Base-by-base conservation (phyloP, 1,140 invertebrate genomes). In the Drosophila rhopaloa region DNA sequence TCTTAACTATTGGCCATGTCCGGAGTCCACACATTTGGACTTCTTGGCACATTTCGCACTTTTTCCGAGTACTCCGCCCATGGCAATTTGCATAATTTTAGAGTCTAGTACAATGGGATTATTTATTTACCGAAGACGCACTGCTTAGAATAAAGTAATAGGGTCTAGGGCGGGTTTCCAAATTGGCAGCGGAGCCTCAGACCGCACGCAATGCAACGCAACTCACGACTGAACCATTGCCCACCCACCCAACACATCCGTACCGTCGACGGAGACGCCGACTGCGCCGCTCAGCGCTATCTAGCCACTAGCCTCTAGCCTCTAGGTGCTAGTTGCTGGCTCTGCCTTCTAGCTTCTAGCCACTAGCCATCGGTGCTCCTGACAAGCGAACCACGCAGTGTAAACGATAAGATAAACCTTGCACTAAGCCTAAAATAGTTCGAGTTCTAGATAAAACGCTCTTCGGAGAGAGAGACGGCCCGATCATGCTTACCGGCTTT, bases 141-240 rank as follows among this genome's bases (percentile, higher is more conserved):
- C 66, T 55, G 29, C 38, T 54, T 27, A 41, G 16, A 16, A 4
- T 27, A 37, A 19, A 9, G 5, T 37, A 37, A 35, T 71, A 11
- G 27, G 14, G 38, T 37, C 37, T 71, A 37, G 47, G 54, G 29
- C 40, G 38, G 40, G 35, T 58, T 54, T 32, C 47, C 37, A 55
- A 58, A 43, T 43, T n/a, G 51, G 37, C 65, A 50, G 43, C 68
- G 53, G 40, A 46, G 19, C 47, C 61, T 54, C 41, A 32, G 48
- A 88, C 83, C 76, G 72, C 67, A 83, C 84, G 71, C 71, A 88
- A 79, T 77, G 79, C 62, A 76, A 88, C 68, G 56, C 79, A 83
- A 83, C 79, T 76, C 41, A 38, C 71, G 81, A 86, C 83, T 86
- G 46, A 88, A 86, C 63, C 59, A 54, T 40, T 47, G 38, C 62